Base-by-base conservation (phyloP, 64 coral and sea anemone species). In the Platygyra sinensis region DNA sequence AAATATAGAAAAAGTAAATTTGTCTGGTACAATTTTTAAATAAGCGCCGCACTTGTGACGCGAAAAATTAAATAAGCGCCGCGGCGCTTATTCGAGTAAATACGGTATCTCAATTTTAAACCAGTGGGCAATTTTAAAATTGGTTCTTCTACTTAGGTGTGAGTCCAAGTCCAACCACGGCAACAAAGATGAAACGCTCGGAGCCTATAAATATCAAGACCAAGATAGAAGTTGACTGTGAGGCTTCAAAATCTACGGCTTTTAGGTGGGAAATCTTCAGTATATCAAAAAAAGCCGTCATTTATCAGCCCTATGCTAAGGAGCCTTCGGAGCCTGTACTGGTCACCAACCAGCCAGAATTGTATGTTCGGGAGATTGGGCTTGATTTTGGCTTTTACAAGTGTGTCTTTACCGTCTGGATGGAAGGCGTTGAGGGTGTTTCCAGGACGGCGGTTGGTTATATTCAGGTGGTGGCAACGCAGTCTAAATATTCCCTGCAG, bases 371-470 rank as follows among this genome's bases (percentile, higher is more conserved):
- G 24, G 63, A 83, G 5, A 91, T 62, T 30, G 72, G 16, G 0
- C 59, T 94, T 17, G 2, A 79, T 13, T 94, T 90, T 19, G 93
- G 93, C 16, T 84, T 91, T 72, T 91, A 91, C 65, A 72, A 87
- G 60, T 51, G 91, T 46, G 72, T 63, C 29, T 83, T 85, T 20
- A 90, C 75, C 0, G 63, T 94, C 22, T 50, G 16, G 10, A 94
- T 94, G 93, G 25, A 28, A 33, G 71, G 30, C 32, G 28, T 88
- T 28, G 54, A 12, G 17, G 81, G 74, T 28, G 76, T 94, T 28
- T 91, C 79, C 30, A 42, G 89, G 0, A 31, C 65, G 28, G 83
- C 77, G 75, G 12, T 54, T 2, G 83, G 63, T 0, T 94, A 73
- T 61, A 91, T 94, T 13, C 39, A 82, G 2, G 79, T 94, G 22